Conservation (phyloP, 2,888 invertebrate genomes). For the Brachyopa scutellaris region DNA sequence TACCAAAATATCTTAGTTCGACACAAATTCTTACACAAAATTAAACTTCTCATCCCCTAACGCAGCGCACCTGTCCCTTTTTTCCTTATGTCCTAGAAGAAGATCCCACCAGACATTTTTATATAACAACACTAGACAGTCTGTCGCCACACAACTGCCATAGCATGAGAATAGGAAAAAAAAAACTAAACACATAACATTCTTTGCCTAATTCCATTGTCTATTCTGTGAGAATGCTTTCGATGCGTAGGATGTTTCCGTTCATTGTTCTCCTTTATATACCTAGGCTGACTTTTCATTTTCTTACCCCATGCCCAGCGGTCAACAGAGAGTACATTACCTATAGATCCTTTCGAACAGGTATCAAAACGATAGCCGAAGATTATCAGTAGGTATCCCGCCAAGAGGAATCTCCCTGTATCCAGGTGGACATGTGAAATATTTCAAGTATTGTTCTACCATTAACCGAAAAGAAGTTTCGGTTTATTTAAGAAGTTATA, state of each 20-base stretch:
- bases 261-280: slow-evolving; percentile 35
- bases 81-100: not conserved
- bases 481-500: slow-evolving; percentile 34
- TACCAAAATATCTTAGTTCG: no score
- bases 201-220: slow-evolving; percentile 52
- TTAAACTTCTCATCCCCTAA: not conserved
- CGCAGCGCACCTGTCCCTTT: slow-evolving; percentile 10
- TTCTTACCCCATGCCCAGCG: slow-evolving; percentile 15
- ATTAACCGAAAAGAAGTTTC: slow-evolving; percentile 42
- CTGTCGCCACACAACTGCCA: slow-evolving; percentile 75
- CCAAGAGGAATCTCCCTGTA: slow-evolving; percentile 35
- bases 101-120: slow-evolving; percentile 59
- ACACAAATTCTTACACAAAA: not conserved
- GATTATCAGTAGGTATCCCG: slow-evolving; percentile 36
- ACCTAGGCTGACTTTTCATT: slow-evolving; percentile 35
- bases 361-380: slow-evolving; percentile 25
- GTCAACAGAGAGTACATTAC: slow-evolving; percentile 51
- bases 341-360: slow-evolving; percentile 50
- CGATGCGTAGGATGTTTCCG: slow-evolving; percentile 38
- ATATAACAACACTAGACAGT: slow-evolving; percentile 77
- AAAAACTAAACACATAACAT: slow-evolving; percentile 38
- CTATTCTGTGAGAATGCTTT: slow-evolving; percentile 47
- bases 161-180: slow-evolving; percentile 34
- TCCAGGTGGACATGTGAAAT: slow-evolving; percentile 63
- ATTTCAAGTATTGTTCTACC: slow-evolving; percentile 38